phyloP scores from a whole-genome alignment of 2,113 vertebrate species.

The Hyaena hyaena region DNA sequence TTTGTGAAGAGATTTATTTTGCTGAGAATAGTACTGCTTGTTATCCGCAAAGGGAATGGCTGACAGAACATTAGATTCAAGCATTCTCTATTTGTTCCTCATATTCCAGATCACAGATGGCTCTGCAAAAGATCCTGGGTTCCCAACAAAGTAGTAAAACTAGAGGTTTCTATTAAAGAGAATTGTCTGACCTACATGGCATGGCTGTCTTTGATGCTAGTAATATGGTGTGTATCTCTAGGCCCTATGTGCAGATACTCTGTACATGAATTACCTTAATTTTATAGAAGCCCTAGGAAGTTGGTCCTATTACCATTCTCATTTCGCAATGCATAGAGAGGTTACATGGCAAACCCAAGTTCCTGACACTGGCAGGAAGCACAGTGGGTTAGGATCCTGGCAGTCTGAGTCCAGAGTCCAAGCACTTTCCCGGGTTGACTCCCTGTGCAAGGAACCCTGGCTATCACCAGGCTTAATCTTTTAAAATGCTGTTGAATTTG shows the following conservation, averaged over 20 bases:
- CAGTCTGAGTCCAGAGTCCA: background rate
- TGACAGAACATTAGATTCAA: background rate
- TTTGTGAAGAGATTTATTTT: background rate
- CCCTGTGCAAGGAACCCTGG: background rate
- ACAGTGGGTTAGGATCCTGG: background rate
- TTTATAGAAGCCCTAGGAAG: background rate
- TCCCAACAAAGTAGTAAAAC: background rate
- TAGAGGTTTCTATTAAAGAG: background rate
- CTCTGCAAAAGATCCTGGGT: background rate
- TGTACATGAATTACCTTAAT: background rate
- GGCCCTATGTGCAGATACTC: background rate
- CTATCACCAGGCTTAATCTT: background rate
- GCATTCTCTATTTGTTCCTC: background rate
- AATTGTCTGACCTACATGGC: background rate
- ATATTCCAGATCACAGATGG: background rate
- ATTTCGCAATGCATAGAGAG: background rate
- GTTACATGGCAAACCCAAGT: background rate
- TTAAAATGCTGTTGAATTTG: background rate
- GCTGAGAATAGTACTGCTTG: background rate
- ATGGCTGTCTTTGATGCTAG: no score
- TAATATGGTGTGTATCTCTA: accelerated
- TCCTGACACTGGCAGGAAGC: background rate
- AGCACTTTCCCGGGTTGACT: accelerated
- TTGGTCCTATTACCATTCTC: background rate
- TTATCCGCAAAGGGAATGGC: background rate